Percentiles rank a stretch among this genome's conserved stretches.
These are phyloP conservation scores for Drosophila rufa DNA, from an alignment of 1,140 invertebrate species.

Conservation along the genomic window DNA sequence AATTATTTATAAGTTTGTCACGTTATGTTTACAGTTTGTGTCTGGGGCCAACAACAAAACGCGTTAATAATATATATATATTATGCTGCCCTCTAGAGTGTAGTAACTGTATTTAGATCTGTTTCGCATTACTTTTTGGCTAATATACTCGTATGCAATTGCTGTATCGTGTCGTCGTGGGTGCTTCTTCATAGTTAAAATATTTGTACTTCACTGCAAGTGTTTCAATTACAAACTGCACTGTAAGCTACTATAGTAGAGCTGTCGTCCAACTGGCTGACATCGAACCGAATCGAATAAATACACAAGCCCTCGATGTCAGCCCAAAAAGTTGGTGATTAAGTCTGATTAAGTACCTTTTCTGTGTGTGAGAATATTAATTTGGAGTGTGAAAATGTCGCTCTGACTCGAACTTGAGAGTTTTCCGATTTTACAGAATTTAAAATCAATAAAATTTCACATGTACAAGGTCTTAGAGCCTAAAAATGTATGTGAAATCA, in stretches of 20 bases:
- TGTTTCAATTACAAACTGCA: slow-evolving; percentile 63
- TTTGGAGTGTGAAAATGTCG: slow-evolving; percentile 33
- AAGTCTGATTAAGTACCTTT: slow-evolving; percentile 32
- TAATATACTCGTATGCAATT: slow-evolving; percentile 47
- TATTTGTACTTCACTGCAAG: slow-evolving; percentile 81
- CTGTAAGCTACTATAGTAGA: slow-evolving; percentile 21
- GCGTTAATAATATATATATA: slow-evolving; percentile 35
- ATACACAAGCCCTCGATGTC: slow-evolving; percentile 6
- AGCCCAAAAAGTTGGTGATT: neutral
- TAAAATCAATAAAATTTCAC: neutral
- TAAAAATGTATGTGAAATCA: slow-evolving; percentile 11
- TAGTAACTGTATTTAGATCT: slow-evolving; percentile 70
- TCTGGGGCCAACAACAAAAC: slow-evolving; percentile 34
- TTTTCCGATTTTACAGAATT: neutral
- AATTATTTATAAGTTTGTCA: slow-evolving; percentile 61
- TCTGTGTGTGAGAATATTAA: slow-evolving; percentile 3
- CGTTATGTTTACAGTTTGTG: slow-evolving; percentile 39
- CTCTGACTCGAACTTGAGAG: slow-evolving; percentile 29
- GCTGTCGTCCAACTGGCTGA: slow-evolving; percentile 7
- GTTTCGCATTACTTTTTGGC: slow-evolving; percentile 61
- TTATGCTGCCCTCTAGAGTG: slow-evolving; percentile 39
- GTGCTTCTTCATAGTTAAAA: slow-evolving; percentile 53
- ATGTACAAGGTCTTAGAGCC: neutral
- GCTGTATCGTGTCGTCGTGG: slow-evolving; percentile 32
- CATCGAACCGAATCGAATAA: slow-evolving; percentile 3